A percentile compares a stretch with the other conserved stretches of the same genome.
Evolutionary conservation across 2,797 vertebrate species (phyloP).

Genomic region (Artibeus lituratus): DNA sequence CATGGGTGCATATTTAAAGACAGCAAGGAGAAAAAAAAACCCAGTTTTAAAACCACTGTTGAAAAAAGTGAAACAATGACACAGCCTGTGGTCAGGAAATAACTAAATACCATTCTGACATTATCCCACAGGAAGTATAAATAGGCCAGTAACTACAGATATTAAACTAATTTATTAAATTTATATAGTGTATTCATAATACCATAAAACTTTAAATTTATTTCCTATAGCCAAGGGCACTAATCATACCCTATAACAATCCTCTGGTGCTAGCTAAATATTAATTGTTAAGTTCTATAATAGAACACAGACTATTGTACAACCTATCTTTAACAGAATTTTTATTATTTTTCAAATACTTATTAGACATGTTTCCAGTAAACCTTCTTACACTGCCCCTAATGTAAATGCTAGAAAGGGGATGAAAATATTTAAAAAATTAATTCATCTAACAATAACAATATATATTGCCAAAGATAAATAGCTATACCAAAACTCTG

Average conservation of each 20-base stretch:
- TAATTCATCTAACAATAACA: not conserved
- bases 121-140: not conserved
- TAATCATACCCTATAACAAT: not conserved
- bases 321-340: slow-evolving; percentile 9
- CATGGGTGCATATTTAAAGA: not conserved
- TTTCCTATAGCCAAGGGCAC: not conserved
- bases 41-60: not conserved
- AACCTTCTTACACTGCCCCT: not conserved
- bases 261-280: not conserved
- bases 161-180: slow-evolving; percentile 2
- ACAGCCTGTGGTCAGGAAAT: not conserved
- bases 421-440: not conserved
- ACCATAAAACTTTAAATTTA: not conserved
- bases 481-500: not conserved
- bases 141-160: not conserved
- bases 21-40: not conserved
- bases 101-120: not conserved
- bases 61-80: not conserved
- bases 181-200: not conserved
- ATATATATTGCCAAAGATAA: not conserved
- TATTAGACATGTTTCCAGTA: slow-evolving; percentile 9
- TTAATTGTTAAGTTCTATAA: not conserved
- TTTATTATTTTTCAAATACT: not conserved
- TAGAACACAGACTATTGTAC: not conserved
- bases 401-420: not conserved